These are phyloP conservation scores for Parotia lawesii DNA, from an alignment of 2,113 vertebrate genomes.

Conservation along the genomic window DNA sequence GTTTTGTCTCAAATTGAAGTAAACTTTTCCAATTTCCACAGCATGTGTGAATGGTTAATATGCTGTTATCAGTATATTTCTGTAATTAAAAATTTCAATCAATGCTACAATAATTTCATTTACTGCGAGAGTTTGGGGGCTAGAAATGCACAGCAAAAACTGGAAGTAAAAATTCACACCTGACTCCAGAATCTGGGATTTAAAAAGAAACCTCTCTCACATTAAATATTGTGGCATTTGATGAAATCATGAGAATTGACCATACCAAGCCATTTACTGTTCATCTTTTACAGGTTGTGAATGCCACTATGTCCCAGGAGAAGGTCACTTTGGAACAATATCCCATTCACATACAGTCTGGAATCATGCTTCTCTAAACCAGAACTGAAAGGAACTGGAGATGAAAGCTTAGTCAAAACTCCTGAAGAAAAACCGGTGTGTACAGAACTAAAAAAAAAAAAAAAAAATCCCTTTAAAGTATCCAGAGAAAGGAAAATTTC, in stretches of 20 bases:
- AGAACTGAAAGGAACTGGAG: not conserved
- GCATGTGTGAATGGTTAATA: not conserved
- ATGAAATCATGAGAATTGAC: not conserved
- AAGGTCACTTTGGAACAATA: not conserved
- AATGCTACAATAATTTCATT: not conserved
- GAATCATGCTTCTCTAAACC: not conserved
- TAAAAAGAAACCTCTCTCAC: not conserved
- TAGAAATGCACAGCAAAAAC: not conserved
- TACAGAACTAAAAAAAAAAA: not conserved
- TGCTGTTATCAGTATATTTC: fast-evolving
- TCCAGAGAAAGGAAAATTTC: not conserved
- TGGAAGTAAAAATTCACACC: not conserved
- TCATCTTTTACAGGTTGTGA: not conserved
- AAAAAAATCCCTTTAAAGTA: not conserved
- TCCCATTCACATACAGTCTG: not conserved
- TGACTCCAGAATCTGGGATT: not conserved
- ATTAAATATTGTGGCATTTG: not conserved
- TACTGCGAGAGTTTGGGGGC: not conserved
- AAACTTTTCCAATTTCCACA: not conserved
- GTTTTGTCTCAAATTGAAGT: not conserved
- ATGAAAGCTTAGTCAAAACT: not conserved
- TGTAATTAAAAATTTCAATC: not conserved
- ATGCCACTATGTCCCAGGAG: not conserved
- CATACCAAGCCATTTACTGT: not conserved
- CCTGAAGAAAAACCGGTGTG: not conserved